Evolutionary conservation across 2,888 invertebrate species (phyloP).

Genomic region (Cataglyphis albicans): DNA sequence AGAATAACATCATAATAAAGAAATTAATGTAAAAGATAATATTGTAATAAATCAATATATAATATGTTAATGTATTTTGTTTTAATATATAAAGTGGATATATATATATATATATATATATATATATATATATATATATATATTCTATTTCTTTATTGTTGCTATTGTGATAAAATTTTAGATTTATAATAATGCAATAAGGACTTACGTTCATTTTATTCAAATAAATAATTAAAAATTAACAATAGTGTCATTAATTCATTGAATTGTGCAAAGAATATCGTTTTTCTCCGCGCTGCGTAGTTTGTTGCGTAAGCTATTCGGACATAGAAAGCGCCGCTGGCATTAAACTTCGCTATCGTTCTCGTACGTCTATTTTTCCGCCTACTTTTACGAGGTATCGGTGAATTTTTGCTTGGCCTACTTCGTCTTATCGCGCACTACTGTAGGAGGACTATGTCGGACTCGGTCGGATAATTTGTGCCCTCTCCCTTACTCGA

Average conservation of each 20-base stretch:
- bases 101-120: not conserved
- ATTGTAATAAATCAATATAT: not conserved
- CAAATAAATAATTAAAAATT: not conserved
- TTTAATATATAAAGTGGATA: too few relatives aligned
- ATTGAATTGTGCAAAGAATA: not conserved
- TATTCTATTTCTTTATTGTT: not conserved
- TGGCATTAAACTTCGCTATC: slow-evolving; percentile 76
- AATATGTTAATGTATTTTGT: too few relatives aligned
- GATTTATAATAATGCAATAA: not conserved
- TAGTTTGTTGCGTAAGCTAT: slow-evolving; percentile 63
- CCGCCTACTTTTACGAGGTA: slow-evolving; percentile 83
- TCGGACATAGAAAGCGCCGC: slow-evolving; percentile 34
- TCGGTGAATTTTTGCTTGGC: slow-evolving; percentile 84
- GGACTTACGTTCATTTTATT: not conserved
- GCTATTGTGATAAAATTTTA: not conserved
- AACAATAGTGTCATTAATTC: not conserved
- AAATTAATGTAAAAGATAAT: not conserved
- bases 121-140: not conserved
- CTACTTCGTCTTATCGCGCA: slow-evolving; percentile 82
- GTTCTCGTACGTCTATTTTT: slow-evolving; percentile 81
- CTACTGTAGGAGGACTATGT: slow-evolving; percentile 57
- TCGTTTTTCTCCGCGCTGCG: not conserved
- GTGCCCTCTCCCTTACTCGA: slow-evolving; percentile 46
- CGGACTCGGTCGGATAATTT: slow-evolving; percentile 47
- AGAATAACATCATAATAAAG: not conserved